Evolutionary conservation across 2,888 invertebrate genomes (phyloP), one percentile per base, ranked within the genome.

Genomic region (Eristalis pertinax): DNA sequence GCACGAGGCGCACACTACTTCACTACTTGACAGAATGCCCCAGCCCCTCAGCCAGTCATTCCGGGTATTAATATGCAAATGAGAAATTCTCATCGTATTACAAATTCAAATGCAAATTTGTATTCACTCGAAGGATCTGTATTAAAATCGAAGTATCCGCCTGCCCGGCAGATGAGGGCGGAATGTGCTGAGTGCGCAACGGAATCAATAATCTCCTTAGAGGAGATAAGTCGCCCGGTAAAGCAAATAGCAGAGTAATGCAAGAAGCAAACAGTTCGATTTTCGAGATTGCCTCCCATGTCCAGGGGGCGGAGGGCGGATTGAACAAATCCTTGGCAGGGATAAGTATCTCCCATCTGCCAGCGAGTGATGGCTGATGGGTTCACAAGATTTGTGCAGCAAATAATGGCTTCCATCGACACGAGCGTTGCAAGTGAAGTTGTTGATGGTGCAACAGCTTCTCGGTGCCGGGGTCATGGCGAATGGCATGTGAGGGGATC

Each of bases 81-180:
- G 69, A 63, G 69, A 85, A 77, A 81, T 85, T 77, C 77, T 73
- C 73, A 69, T 72, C 84, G 72, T 69, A 77, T 77, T 69, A 82
- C 43, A 82, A 82, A 81, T 85, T 81, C 81, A 77, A 82, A 86
- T 82, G 74, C 82, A 86, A 86, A 86, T 86, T 86, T 82, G 69
- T 82, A 86, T 78, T 78, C 82, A 77, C 58, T 78, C 26, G 15
- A 38, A 74, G 74, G 41, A 73, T 80, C 81, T 43, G 69, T 77
- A 77, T 81, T 76, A 77, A 72, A 80, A 85, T 77, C 76, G 60
- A 62, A 73, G 41, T 65, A 62, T 19, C 56, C 35, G 19, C 50
- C 50, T 4, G 26, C 26, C 19, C 19, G 41, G 73, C 64, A 64
- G 84, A 81, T 77, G 77, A 73, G 43, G 63, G 43, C 43, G 19